Percentiles rank a stretch among this genome's conserved stretches.
These are phyloP conservation scores for Tenebrosternarchus preto DNA, from an alignment of 2,113 vertebrate species.

Conservation along the genomic window DNA sequence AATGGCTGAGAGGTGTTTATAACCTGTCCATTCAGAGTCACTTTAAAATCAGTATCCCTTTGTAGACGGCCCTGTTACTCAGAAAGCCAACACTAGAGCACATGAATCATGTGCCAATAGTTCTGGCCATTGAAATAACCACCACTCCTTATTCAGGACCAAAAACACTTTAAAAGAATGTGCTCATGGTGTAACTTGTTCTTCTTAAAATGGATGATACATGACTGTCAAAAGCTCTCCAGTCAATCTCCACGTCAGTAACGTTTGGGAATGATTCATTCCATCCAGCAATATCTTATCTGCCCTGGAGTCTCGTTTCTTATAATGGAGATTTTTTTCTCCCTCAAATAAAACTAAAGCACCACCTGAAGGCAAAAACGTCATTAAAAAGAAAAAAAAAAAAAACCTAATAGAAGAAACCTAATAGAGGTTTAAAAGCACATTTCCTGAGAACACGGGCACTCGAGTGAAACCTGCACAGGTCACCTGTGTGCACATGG, in stretches of 20 bases:
- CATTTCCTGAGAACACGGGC: neutral
- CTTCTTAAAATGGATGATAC: too few relatives aligned
- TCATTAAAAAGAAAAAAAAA: neutral
- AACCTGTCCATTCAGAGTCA: conserved; percentile 23
- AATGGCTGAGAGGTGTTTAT: conserved; percentile 41
- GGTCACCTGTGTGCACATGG: too few relatives aligned
- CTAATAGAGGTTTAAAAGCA: neutral
- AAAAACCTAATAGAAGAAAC: too few relatives aligned
- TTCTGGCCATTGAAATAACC: neutral
- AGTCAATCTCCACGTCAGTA: neutral
- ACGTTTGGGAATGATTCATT: neutral
- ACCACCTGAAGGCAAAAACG: neutral
- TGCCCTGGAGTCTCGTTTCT: too few relatives aligned
- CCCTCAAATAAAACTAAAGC: neutral
- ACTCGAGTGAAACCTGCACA: too few relatives aligned
- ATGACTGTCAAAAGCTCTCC: neutral
- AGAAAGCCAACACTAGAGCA: neutral
- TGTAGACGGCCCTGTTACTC: conserved; percentile 14
- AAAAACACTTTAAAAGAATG: neutral
- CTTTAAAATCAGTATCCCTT: conserved; percentile 26
- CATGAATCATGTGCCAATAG: neutral
- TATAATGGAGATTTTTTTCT: too few relatives aligned
- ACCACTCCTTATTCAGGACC: neutral
- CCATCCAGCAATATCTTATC: too few relatives aligned
- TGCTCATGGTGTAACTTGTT: neutral